Conservation (phyloP, 2,888 invertebrate genomes). For the Ophioninae sp. region DNA sequence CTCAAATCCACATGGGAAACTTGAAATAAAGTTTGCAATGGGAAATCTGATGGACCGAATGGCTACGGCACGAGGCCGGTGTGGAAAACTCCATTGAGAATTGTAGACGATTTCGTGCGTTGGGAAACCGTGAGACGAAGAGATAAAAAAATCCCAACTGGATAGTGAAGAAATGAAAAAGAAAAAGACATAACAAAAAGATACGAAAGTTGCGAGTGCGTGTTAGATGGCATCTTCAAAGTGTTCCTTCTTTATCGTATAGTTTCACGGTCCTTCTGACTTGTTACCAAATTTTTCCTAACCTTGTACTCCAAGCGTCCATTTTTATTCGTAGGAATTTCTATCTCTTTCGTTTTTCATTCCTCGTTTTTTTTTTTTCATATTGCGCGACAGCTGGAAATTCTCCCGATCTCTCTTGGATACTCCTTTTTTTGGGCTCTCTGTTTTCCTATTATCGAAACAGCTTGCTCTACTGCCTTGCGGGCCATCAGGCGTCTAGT, state of each 20-base stretch:
- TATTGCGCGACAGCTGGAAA: constrained; percentile 14
- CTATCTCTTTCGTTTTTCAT: constrained; percentile 19
- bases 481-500: constrained; percentile 43
- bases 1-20: neutral
- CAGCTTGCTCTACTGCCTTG: constrained; percentile 56
- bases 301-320: constrained; percentile 24
- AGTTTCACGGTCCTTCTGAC: constrained; percentile 30
- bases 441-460: constrained; percentile 39
- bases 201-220: constrained; percentile 41
- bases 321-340: constrained; percentile 22
- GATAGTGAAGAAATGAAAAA: neutral
- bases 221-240: constrained; percentile 19
- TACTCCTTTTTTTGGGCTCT: constrained; percentile 2
- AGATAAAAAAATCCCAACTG: no score
- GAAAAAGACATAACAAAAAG: constrained; percentile 18
- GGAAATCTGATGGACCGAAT: constrained; percentile 1
- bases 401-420: constrained; percentile 30
- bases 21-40: constrained; percentile 1
- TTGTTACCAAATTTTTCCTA: constrained; percentile 35
- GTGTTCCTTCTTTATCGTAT: constrained; percentile 49
- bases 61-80: neutral
- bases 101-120: constrained; percentile 24
- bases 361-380: constrained; percentile 3
- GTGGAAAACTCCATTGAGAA: constrained; percentile 11
- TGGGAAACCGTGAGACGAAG: constrained; percentile 22